Evolutionary conservation across 1,140 invertebrate genomes (phyloP).

Genomic region (Drosophila bifasciata): DNA sequence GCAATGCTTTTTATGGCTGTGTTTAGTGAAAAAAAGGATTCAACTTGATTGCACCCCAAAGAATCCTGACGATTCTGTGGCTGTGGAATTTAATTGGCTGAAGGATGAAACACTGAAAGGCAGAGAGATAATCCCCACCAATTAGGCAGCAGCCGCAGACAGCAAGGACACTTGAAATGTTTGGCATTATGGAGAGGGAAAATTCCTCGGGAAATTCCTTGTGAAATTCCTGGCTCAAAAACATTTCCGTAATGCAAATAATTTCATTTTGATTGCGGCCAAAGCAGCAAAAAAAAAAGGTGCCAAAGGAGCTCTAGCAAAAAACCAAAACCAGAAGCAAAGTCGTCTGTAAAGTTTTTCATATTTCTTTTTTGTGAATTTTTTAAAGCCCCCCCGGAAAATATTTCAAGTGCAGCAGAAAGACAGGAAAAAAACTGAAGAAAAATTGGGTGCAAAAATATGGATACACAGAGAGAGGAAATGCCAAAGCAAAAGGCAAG

Average conservation of each 20-base stretch:
- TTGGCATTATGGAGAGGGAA: slow-evolving; percentile 13
- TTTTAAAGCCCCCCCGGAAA: slow-evolving; percentile 61
- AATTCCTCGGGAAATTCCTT: neutral
- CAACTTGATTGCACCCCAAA: slow-evolving; percentile 65
- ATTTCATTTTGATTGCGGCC: slow-evolving; percentile 51
- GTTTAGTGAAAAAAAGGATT: slow-evolving; percentile 80
- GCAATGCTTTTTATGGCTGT: slow-evolving; percentile 75
- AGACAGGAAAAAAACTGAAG: slow-evolving; percentile 10
- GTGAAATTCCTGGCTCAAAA: neutral
- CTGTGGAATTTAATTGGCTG: slow-evolving; percentile 32
- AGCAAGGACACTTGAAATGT: slow-evolving; percentile 28
- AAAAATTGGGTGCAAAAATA: slow-evolving; percentile 5
- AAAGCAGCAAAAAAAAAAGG: slow-evolving; percentile 11
- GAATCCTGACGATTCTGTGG: slow-evolving; percentile 18
- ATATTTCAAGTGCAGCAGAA: slow-evolving; percentile 63
- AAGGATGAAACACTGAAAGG: neutral
- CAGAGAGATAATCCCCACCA: slow-evolving; percentile 28
- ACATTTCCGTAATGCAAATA: slow-evolving; percentile 34
- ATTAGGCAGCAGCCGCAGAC: slow-evolving; percentile 40
- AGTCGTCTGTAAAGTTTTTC: slow-evolving; percentile 62
- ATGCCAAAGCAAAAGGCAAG: slow-evolving; percentile 43
- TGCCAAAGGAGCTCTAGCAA: slow-evolving; percentile 33
- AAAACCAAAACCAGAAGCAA: slow-evolving; percentile 50
- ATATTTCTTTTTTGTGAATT: slow-evolving; percentile 13
- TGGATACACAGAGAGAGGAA: slow-evolving; percentile 25